phyloP scores from a whole-genome alignment of 2,113 vertebrate species.

The Alectura lathami region DNA sequence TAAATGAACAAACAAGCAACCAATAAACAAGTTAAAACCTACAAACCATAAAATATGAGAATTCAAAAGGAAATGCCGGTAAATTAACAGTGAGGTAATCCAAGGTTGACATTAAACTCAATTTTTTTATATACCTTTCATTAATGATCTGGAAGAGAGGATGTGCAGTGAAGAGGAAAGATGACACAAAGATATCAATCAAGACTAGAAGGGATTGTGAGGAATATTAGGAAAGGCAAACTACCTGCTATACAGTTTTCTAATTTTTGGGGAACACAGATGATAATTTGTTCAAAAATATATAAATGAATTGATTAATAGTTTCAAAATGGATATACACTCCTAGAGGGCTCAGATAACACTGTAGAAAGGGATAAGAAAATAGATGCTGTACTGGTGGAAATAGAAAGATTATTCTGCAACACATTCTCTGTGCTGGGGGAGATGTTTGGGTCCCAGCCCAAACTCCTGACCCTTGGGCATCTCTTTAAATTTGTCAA shows the following conservation, averaged over 20 bases:
- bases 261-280: neutral
- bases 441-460: neutral
- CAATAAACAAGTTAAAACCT: neutral
- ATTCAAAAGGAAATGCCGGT: neutral
- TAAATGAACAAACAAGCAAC: neutral
- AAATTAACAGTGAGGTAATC: neutral
- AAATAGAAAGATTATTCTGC: neutral
- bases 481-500: neutral
- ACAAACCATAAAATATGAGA: neutral
- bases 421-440: neutral
- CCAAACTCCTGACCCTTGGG: neutral
- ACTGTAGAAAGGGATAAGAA: neutral
- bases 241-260: neutral
- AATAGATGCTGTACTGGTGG: neutral
- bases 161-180: neutral
- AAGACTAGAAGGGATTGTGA: neutral
- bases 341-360: neutral
- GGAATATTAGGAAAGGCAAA: neutral
- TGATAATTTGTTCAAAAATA: neutral
- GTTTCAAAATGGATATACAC: neutral
- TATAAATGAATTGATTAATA: neutral
- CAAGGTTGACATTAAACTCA: neutral
- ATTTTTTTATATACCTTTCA: neutral
- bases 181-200: neutral
- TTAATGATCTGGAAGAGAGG: neutral